These are phyloP conservation scores for Ascaphus truei DNA, from an alignment of 2,113 vertebrate genomes.

Conservation along the genomic window DNA sequence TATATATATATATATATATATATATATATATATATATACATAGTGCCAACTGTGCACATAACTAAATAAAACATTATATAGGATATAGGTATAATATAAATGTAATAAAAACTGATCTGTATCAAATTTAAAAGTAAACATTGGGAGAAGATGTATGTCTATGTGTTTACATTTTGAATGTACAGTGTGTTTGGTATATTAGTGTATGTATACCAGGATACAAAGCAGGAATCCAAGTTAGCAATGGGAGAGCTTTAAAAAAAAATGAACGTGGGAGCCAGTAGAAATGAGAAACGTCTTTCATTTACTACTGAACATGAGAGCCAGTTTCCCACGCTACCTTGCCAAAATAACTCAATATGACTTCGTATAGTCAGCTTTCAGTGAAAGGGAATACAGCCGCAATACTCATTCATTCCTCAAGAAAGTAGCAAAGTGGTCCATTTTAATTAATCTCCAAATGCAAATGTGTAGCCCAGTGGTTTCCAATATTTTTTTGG, in stretches of 20 bases:
- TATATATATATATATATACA: too few species aligned
- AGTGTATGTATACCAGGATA: neutral
- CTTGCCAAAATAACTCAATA: slow-evolving; percentile 25
- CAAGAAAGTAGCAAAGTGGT: neutral
- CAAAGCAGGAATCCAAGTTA: neutral
- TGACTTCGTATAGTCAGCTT: neutral
- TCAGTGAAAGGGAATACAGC: neutral
- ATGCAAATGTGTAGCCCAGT: neutral
- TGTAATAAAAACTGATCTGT: too few species aligned
- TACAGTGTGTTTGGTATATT: too few species aligned
- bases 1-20: too few species aligned
- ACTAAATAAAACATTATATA: too few species aligned
- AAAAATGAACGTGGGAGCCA: neutral
- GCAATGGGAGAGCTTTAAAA: neutral
- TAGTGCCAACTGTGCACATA: too few species aligned
- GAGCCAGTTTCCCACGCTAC: slow-evolving; percentile 20
- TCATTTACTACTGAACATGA: neutral
- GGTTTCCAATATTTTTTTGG: neutral
- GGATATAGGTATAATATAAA: too few species aligned
- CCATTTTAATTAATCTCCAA: neutral
- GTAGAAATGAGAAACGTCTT: neutral
- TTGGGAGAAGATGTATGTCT: too few species aligned
- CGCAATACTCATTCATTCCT: slow-evolving; percentile 5
- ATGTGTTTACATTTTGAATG: too few species aligned
- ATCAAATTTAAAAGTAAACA: too few species aligned